A percentile compares a stretch with the other conserved stretches of the same genome.
Evolutionary conservation across 2,888 invertebrate genomes (phyloP).

Genomic region (Volucella inanis): DNA sequence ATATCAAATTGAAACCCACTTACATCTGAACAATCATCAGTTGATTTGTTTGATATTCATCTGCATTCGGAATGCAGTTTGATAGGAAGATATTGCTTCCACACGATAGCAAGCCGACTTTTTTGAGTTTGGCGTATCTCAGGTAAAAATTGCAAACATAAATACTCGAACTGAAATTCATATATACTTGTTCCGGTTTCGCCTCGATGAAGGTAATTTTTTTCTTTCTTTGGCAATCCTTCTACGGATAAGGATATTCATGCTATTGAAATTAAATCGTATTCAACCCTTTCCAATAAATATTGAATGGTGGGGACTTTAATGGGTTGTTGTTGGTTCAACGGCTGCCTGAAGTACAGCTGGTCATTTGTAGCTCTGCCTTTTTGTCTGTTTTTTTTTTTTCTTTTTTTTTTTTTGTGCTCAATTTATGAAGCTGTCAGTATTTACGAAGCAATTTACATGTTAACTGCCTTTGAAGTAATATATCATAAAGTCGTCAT

Average conservation of each 20-base stretch:
- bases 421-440: constrained; percentile 47
- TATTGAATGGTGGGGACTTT: constrained; percentile 44
- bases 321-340: constrained; percentile 19
- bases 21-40: background rate
- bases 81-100: constrained; percentile 13
- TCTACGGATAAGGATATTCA: background rate
- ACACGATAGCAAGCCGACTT: background rate
- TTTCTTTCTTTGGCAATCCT: background rate
- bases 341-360: background rate
- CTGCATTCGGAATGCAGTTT: constrained; percentile 28
- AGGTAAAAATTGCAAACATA: constrained; percentile 24
- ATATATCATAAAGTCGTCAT: constrained; percentile 38
- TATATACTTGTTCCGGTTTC: too few relatives aligned
- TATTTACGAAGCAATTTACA: constrained; percentile 19
- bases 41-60: constrained; percentile 49
- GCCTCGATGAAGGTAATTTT: constrained; percentile 3
- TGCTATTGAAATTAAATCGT: constrained; percentile 41
- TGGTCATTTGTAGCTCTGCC: background rate
- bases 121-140: background rate
- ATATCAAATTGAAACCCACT: background rate
- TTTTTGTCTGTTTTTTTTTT: background rate
- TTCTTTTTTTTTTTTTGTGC: background rate
- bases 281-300: constrained; percentile 33
- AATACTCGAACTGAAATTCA: background rate
- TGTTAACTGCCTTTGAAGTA: constrained; percentile 23